Conservation (phyloP, 2,113 vertebrate genomes). For the Coryphaenoides rupestris region DNA sequence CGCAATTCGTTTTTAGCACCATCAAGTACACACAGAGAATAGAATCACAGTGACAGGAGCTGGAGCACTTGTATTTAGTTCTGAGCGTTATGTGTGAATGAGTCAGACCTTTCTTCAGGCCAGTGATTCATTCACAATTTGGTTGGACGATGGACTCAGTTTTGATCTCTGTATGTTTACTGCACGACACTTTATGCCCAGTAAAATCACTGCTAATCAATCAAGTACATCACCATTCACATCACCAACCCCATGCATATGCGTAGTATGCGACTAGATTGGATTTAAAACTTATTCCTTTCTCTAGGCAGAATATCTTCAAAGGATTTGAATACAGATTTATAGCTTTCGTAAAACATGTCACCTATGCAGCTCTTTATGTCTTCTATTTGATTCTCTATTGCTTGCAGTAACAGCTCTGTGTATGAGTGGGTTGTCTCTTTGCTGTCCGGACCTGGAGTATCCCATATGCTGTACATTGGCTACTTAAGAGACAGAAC, state of each 20-base stretch:
- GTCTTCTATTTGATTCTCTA: constrained; percentile 55
- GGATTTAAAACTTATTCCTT: constrained; percentile 73
- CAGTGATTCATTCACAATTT: background rate
- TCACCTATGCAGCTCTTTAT: constrained; percentile 67
- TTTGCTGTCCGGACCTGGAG: constrained; percentile 64
- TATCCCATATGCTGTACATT: constrained; percentile 78
- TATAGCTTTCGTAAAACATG: constrained; percentile 50
- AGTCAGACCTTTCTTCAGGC: constrained; percentile 7
- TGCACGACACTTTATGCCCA: background rate
- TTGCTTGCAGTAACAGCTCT: constrained; percentile 65
- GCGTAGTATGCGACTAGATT: constrained; percentile 66
- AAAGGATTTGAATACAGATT: constrained; percentile 1
- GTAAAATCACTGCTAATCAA: constrained; percentile 20
- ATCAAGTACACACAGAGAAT: background rate
- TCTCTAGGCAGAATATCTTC: constrained; percentile 68
- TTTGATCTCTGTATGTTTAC: background rate
- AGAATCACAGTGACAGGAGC: background rate
- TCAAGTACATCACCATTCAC: constrained; percentile 53
- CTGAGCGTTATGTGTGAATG: background rate
- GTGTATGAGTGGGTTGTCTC: constrained; percentile 56
- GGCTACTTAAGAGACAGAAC: constrained; percentile 51
- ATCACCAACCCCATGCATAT: constrained; percentile 48
- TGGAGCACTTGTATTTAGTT: background rate
- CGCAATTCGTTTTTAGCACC: constrained; percentile 1
- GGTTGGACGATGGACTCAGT: background rate